Conservation (phyloP, 2,113 vertebrate genomes). For the Rhagologus leucostigma region DNA sequence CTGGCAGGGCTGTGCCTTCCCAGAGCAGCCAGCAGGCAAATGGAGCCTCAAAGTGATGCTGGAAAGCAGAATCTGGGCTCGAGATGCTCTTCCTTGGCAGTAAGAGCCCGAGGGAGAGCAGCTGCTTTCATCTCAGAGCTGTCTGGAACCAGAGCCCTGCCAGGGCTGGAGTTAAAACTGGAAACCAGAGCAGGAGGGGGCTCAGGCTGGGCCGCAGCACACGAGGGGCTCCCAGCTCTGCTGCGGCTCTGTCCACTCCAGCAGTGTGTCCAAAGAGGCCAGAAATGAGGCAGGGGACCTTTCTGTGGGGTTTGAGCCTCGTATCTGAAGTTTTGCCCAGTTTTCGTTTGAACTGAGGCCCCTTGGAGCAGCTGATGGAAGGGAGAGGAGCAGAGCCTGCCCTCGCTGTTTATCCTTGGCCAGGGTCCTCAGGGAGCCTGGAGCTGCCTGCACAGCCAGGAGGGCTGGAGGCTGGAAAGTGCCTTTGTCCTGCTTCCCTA, state of each 20-base stretch:
- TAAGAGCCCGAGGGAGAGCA: neutral
- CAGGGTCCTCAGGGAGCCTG: neutral
- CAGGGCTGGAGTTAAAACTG: neutral
- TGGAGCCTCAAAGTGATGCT: neutral
- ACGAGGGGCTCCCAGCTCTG: accelerated
- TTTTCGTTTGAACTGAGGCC: neutral
- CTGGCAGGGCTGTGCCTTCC: neutral
- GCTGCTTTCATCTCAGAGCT: neutral
- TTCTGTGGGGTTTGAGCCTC: neutral
- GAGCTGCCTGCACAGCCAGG: neutral
- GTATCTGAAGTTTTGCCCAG: neutral
- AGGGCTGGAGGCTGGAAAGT: neutral
- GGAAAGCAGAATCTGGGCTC: neutral
- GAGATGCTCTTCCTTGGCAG: neutral
- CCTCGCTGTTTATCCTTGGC: neutral
- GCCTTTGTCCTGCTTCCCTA: neutral
- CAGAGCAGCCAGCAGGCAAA: neutral
- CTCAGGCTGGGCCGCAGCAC: neutral
- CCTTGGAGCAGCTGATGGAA: neutral
- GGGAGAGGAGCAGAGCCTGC: neutral
- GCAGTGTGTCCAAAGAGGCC: neutral
- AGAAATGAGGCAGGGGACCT: neutral
- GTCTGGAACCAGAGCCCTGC: neutral
- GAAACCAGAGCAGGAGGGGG: neutral
- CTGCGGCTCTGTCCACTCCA: neutral